These are phyloP conservation scores for Parazoanthus atlanticus DNA, from an alignment of 92 coral and sea anemone species.

Conservation along the genomic window DNA sequence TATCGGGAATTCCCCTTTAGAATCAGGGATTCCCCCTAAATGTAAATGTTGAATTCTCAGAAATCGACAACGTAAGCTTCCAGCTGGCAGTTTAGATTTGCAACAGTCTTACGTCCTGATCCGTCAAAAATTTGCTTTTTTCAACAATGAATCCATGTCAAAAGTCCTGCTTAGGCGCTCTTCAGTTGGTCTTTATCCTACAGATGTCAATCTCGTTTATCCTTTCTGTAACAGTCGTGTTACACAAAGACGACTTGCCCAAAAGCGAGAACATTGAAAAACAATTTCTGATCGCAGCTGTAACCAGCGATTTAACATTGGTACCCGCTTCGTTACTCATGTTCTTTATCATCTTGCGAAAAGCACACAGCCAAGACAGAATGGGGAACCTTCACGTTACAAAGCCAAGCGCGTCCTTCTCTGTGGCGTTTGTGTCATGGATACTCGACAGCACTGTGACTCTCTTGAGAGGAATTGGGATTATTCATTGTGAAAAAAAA, in stretches of 20 bases:
- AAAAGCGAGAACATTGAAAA: background rate
- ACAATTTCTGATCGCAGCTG: background rate
- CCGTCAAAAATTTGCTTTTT: background rate
- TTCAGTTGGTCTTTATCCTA: slow-evolving; percentile 7
- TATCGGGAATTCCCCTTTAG: background rate
- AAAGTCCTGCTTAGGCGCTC: background rate
- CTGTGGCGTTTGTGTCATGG: slow-evolving; percentile 59
- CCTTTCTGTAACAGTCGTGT: slow-evolving; percentile 4
- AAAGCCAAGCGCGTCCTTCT: slow-evolving; percentile 46
- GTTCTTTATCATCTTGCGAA: slow-evolving; percentile 38
- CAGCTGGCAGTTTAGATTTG: too few relatives aligned
- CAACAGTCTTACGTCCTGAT: background rate
- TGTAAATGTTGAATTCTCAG: background rate
- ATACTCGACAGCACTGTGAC: slow-evolving; percentile 41
- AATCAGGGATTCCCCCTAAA: slow-evolving; percentile 2
- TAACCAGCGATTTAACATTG: background rate
- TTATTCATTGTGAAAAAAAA: background rate
- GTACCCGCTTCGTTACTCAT: background rate
- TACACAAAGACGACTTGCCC: slow-evolving; percentile 3
- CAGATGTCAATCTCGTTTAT: slow-evolving; percentile 17
- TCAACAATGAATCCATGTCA: slow-evolving; percentile 5
- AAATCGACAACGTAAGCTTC: background rate
- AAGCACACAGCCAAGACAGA: slow-evolving; percentile 39
- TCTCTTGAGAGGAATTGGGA: slow-evolving; percentile 36
- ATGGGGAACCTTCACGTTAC: slow-evolving; percentile 43